Percentiles rank a stretch among this genome's conserved stretches.
Conservation (phyloP, 2,888 invertebrate species). For the Tiliacea aurago region DNA sequence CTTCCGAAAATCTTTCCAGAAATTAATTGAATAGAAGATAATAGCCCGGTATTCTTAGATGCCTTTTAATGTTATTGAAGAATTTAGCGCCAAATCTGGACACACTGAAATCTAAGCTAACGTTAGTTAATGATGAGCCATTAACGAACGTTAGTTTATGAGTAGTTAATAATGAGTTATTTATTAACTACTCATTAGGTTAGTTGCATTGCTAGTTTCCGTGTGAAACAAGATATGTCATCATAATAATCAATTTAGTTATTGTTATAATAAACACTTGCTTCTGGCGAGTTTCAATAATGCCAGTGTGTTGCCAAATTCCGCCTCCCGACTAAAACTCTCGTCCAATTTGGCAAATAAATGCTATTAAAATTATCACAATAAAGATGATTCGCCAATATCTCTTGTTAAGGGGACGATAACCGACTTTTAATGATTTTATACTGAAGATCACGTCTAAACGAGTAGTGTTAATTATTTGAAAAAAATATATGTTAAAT, state of each 20-base stretch:
- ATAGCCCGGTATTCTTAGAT: background rate
- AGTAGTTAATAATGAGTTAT: too few species aligned
- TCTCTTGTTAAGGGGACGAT: too few species aligned
- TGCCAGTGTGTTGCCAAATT: constrained; percentile 31
- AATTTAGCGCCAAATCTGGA: background rate
- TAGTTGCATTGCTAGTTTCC: background rate
- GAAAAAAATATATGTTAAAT: too few species aligned
- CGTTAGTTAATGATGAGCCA: background rate
- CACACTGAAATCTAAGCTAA: background rate
- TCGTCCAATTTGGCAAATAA: constrained; percentile 44
- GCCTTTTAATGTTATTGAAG: background rate
- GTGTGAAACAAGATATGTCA: background rate
- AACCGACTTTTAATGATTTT: too few species aligned
- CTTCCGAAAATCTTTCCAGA: too few species aligned
- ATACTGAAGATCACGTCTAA: too few species aligned
- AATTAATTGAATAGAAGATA: background rate
- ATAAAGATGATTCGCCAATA: constrained; percentile 19
- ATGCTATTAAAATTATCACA: background rate
- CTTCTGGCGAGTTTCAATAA: constrained; percentile 29
- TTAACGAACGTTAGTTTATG: too few species aligned
- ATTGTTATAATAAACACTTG: constrained; percentile 10
- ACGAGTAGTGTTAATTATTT: too few species aligned
- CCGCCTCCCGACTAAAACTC: constrained; percentile 35
- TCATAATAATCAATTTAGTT: background rate
- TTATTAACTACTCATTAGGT: too few species aligned